Conservation (phyloP, 2,797 vertebrate species). For the Yasuhikotakia modesta region DNA sequence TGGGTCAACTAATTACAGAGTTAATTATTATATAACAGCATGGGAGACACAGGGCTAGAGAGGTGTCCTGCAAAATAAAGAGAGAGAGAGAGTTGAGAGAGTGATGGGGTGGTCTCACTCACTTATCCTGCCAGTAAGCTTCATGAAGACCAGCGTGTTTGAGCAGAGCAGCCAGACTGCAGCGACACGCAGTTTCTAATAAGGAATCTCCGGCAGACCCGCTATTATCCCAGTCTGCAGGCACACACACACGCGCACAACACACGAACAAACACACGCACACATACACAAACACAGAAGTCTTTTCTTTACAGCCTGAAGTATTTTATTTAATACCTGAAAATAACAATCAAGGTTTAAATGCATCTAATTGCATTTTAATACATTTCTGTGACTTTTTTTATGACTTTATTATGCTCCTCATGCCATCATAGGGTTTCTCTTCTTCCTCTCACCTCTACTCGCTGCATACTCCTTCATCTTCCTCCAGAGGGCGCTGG, state of each 20-base stretch:
- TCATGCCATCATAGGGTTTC: too few relatives aligned
- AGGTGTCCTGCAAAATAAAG: not conserved
- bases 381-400: too few relatives aligned
- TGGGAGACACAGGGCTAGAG: not conserved
- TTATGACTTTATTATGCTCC: too few relatives aligned
- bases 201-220: conserved; percentile 71
- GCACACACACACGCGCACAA: conserved; percentile 19
- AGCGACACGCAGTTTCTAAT: conserved; percentile 78
- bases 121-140: conserved; percentile 78
- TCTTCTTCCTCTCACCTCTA: conserved; percentile 68
- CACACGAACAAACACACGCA: too few relatives aligned
- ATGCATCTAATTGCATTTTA: too few relatives aligned
- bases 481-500: conserved; percentile 75
- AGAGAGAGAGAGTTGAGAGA: conserved; percentile 28
- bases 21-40: not conserved
- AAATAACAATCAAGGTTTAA: too few relatives aligned
- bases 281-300: not conserved
- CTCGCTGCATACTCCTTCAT: conserved; percentile 80
- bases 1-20: conserved; percentile 35
- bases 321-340: too few relatives aligned
- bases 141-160: conserved; percentile 81
- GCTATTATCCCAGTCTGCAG: conserved; percentile 78
- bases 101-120: conserved; percentile 41
- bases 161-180: conserved; percentile 79
- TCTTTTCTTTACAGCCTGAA: not conserved